These are phyloP conservation scores for Pelobates cultripes DNA, from an alignment of 2,797 vertebrate genomes.

Conservation along the genomic window DNA sequence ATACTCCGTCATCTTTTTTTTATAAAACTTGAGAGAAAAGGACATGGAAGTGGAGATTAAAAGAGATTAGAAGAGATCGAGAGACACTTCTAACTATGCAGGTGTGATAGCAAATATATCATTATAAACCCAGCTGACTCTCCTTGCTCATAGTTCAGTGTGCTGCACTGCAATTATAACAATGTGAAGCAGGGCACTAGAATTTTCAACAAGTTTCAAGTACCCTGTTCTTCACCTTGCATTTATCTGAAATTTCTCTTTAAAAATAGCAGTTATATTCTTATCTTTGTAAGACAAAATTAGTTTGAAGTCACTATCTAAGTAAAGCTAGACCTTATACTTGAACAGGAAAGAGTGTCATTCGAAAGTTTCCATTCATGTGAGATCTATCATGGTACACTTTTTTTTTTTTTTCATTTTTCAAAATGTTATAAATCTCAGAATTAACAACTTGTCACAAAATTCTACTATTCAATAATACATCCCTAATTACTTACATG, in stretches of 20 bases:
- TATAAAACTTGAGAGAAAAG: neutral
- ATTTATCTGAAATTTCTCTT: slow-evolving; percentile 47
- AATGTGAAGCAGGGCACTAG: slow-evolving; percentile 58
- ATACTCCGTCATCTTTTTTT: neutral
- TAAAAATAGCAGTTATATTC: neutral
- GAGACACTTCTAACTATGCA: slow-evolving; percentile 24
- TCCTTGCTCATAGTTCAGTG: slow-evolving; percentile 1
- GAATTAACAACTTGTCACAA: too few relatives aligned
- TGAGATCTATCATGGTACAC: too few relatives aligned
- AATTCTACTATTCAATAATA: too few relatives aligned
- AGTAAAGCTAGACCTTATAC: neutral
- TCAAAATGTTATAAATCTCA: too few relatives aligned
- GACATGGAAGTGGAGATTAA: neutral
- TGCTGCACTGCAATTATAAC: slow-evolving; percentile 58
- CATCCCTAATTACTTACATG: too few relatives aligned
- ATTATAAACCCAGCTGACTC: slow-evolving; percentile 24
- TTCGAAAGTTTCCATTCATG: neutral
- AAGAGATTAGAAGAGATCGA: slow-evolving; percentile 26
- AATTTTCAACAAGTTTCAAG: slow-evolving; percentile 56
- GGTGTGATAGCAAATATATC: slow-evolving; percentile 30
- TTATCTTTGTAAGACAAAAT: slow-evolving; percentile 20
- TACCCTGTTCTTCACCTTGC: slow-evolving; percentile 49
- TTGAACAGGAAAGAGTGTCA: neutral
- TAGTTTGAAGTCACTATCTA: slow-evolving; percentile 2
- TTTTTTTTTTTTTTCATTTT: too few relatives aligned